These are phyloP conservation scores for Triplophysa dalaica DNA, from an alignment of 2,113 vertebrate species.

Conservation along the genomic window DNA sequence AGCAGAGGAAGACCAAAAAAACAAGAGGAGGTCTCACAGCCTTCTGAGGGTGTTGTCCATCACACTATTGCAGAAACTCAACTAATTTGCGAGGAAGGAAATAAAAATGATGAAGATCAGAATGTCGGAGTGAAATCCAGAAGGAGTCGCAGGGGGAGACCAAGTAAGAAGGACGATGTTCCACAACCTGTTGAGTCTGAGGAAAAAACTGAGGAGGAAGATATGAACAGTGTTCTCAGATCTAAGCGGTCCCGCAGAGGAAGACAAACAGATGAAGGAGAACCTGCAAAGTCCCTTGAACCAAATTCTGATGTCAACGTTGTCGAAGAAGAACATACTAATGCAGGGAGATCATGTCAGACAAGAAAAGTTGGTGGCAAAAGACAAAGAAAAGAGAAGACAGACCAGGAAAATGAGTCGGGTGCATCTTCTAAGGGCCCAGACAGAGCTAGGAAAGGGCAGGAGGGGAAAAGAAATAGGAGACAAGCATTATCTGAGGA, in stretches of 20 bases:
- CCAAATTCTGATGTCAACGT: neutral
- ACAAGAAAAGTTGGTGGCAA: conserved; percentile 22
- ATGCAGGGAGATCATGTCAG: neutral
- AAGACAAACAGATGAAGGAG: conserved; percentile 1
- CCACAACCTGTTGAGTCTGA: conserved; percentile 9
- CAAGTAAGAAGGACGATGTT: neutral
- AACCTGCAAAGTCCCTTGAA: conserved; percentile 16
- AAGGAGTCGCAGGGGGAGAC: conserved; percentile 12
- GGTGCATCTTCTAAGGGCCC: neutral
- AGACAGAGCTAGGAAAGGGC: conserved; percentile 8
- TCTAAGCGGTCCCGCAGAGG: conserved; percentile 17
- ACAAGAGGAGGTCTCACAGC: conserved; percentile 3
- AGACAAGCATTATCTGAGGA: neutral
- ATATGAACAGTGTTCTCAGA: neutral
- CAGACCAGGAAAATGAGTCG: neutral
- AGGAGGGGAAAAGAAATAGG: conserved; percentile 31
- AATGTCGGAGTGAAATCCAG: neutral
- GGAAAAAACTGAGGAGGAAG: neutral
- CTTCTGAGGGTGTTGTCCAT: neutral
- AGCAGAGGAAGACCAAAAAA: conserved; percentile 16
- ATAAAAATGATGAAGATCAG: neutral
- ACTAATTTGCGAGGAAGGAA: conserved; percentile 4
- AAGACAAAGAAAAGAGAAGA: conserved; percentile 35
- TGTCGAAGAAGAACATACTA: conserved; percentile 18
- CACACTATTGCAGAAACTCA: conserved; percentile 13